Percentiles rank a stretch among this genome's conserved stretches.
Conservation (phyloP, 2,888 invertebrate species). For the Stomorhina lunata region DNA sequence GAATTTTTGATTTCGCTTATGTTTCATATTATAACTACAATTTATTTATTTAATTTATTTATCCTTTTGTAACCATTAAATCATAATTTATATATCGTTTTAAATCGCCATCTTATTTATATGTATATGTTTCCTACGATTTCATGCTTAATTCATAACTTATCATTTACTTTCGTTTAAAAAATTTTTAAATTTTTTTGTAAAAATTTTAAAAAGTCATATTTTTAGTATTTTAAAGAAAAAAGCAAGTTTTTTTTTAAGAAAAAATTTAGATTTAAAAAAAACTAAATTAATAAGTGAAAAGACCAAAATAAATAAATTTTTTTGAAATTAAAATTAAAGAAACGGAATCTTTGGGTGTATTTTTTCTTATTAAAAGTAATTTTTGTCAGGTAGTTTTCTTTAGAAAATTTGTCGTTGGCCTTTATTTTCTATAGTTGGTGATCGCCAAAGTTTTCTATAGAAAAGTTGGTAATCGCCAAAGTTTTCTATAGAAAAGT, state of each 20-base stretch:
- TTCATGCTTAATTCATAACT: constrained; percentile 60
- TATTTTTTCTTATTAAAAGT: no score
- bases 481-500: no score
- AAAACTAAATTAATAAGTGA: neutral
- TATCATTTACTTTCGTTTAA: constrained; percentile 48
- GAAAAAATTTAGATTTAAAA: no score
- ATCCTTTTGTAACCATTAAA: neutral
- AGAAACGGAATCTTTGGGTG: no score
- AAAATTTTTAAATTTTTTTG: neutral
- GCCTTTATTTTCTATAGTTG: no score
- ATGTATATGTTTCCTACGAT: constrained; percentile 34
- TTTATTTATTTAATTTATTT: constrained; percentile 9
- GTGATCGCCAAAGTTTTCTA: no score
- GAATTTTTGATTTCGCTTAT: neutral
- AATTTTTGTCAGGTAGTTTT: no score
- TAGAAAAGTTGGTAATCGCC: no score
- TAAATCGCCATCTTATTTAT: constrained; percentile 31
- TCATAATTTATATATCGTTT: constrained; percentile 24
- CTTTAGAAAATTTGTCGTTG: no score
- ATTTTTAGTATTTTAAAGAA: neutral
- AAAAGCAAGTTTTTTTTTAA: constrained; percentile 26
- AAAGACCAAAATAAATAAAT: neutral
- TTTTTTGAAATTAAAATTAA: neutral
- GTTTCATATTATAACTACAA: neutral
- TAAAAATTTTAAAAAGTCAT: constrained; percentile 26